These are phyloP conservation scores for Syngnathus typhle DNA, from an alignment of 2,113 vertebrate genomes.

Conservation along the genomic window DNA sequence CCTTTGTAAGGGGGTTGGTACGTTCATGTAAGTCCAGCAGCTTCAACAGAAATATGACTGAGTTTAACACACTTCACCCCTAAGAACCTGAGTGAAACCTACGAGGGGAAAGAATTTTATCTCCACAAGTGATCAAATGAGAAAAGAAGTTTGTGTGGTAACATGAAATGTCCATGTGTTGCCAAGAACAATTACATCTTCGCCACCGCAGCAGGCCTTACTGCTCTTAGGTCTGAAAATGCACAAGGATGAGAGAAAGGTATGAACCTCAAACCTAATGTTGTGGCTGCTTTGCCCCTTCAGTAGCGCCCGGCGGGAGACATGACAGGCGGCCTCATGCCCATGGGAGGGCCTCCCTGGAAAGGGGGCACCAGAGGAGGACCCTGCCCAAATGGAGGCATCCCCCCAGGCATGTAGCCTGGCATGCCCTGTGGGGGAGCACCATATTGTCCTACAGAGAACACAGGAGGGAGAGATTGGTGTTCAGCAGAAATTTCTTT, in stretches of 20 bases:
- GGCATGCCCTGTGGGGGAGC: conserved; percentile 94
- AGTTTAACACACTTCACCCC: conserved; percentile 98
- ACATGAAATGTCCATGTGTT: conserved; percentile 85
- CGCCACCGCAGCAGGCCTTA: conserved; percentile 83
- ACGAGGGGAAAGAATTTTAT: conserved; percentile 79
- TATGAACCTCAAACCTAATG: conserved; percentile 99
- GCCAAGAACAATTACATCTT: conserved; percentile 67
- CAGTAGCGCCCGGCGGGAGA: conserved; percentile 98
- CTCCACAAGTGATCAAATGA: conserved; percentile 91
- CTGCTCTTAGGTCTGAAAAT: conserved; percentile 78
- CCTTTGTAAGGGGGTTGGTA: conserved; percentile 88
- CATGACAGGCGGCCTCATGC: conserved; percentile 98
- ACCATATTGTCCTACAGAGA: conserved; percentile 85
- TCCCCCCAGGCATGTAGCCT: conserved; percentile 89
- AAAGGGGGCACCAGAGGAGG: conserved; percentile 93
- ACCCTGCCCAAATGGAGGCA: conserved; percentile 93
- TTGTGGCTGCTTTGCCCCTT: conserved; percentile 76
- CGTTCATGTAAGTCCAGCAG: conserved; percentile 96
- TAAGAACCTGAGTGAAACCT: conserved; percentile 99
- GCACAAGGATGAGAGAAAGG: conserved; percentile 80
- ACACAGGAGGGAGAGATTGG: neutral
- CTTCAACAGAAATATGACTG: conserved; percentile 97
- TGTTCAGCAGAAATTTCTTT: neutral
- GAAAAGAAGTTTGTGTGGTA: conserved; percentile 72
- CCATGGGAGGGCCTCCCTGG: conserved; percentile 95